Evolutionary conservation across 2,113 vertebrate species (phyloP).

Genomic region (Thalassoma bifasciatum): DNA sequence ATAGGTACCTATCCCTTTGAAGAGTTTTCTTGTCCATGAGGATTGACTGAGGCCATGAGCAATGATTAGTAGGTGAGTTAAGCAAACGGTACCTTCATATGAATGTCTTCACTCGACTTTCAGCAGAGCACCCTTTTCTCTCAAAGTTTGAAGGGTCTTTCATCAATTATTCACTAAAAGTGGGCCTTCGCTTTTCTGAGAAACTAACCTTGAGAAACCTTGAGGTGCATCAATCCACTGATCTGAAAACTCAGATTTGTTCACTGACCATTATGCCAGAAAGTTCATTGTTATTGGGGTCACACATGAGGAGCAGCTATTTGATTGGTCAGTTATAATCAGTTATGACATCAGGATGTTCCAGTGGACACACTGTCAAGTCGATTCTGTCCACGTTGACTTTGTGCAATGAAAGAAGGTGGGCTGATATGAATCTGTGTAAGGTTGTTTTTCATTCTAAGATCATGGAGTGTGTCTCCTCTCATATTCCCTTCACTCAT

Average conservation of each 20-base stretch:
- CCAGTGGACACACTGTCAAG: constrained; percentile 68
- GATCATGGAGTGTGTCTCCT: constrained; percentile 71
- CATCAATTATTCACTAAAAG: background rate
- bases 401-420: constrained; percentile 29
- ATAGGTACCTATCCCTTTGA: too few species aligned
- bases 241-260: constrained; percentile 14
- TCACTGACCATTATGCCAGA: constrained; percentile 37
- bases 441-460: constrained; percentile 62
- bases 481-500: constrained; percentile 73
- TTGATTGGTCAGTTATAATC: constrained; percentile 74
- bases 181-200: background rate
- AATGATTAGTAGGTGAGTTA: background rate
- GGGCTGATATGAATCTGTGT: constrained; percentile 29
- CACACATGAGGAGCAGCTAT: constrained; percentile 64
- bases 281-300: constrained; percentile 48
- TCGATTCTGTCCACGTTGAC: constrained; percentile 65
- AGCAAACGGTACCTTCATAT: background rate
- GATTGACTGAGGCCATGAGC: background rate
- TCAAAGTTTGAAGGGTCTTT: background rate
- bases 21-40: background rate
- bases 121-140: background rate
- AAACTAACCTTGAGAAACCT: constrained; percentile 16
- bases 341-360: constrained; percentile 48
- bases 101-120: background rate
- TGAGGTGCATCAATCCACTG: constrained; percentile 1